Percentiles rank a stretch among this genome's conserved stretches.
phyloP scores from a whole-genome alignment of 2,888 invertebrate genomes.

The Axea sp. region DNA sequence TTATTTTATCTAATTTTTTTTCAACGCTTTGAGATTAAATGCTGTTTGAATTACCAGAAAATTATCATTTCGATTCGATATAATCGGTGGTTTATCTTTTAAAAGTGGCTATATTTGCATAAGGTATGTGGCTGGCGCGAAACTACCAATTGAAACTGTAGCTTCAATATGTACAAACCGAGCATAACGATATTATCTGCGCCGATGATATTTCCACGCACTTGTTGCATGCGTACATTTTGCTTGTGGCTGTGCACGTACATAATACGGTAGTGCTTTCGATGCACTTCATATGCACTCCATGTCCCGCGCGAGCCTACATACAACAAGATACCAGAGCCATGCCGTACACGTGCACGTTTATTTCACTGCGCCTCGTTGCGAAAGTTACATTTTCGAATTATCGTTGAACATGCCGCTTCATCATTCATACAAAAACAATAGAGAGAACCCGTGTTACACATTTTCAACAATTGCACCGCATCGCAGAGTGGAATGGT shows the following conservation, averaged over 20 bases:
- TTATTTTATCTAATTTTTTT: too few relatives aligned
- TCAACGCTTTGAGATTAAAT: too few relatives aligned
- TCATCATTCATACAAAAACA: constrained; percentile 51
- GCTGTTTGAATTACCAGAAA: too few relatives aligned
- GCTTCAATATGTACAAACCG: constrained; percentile 74
- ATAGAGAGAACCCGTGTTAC: constrained; percentile 19
- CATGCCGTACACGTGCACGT: constrained; percentile 67
- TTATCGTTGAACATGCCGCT: constrained; percentile 66
- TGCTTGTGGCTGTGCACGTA: constrained; percentile 72
- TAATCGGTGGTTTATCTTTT: too few relatives aligned
- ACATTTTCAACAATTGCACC: constrained; percentile 13
- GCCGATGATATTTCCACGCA: constrained; percentile 77
- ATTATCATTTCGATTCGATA: too few relatives aligned
- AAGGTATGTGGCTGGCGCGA: constrained; percentile 70
- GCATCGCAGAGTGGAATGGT: neutral
- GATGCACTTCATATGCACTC: constrained; percentile 78
- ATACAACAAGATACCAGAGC: constrained; percentile 74
- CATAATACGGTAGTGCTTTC: constrained; percentile 75
- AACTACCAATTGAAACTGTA: constrained; percentile 74
- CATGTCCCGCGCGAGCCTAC: constrained; percentile 76
- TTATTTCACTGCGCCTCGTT: constrained; percentile 68
- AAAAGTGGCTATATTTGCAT: constrained; percentile 14
- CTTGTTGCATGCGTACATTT: constrained; percentile 78
- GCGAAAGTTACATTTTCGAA: constrained; percentile 70
- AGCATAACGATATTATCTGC: constrained; percentile 77